Evolutionary conservation across 2,797 vertebrate species (phyloP).

Genomic region (Falco columbarius): DNA sequence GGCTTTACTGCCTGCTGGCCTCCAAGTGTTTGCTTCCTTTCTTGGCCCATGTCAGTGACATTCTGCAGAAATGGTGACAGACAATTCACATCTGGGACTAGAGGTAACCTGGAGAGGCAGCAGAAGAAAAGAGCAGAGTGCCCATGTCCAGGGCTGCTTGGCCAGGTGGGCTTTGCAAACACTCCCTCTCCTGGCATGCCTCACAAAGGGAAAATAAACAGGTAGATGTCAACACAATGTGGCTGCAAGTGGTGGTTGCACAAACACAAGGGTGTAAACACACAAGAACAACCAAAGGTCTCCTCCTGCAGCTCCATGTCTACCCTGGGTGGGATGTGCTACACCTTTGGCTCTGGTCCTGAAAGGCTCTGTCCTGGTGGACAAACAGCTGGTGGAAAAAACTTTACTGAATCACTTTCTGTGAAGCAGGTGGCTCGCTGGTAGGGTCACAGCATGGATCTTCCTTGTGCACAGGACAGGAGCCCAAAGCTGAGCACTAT

Average conservation of each 20-base stretch:
- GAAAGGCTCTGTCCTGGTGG: background rate
- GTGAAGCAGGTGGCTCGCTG: fast-evolving
- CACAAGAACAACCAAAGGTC: background rate
- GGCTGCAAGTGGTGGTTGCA: background rate
- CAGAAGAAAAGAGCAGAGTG: background rate
- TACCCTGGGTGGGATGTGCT: background rate
- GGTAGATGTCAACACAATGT: background rate
- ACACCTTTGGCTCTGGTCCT: background rate
- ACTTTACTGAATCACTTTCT: background rate
- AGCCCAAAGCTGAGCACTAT: background rate
- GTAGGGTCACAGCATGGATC: background rate
- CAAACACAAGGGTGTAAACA: background rate
- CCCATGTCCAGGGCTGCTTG: background rate
- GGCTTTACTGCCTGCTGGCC: background rate
- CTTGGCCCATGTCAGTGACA: background rate
- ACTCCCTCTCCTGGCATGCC: background rate
- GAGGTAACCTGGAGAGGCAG: background rate
- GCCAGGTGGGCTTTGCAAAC: background rate
- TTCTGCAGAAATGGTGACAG: background rate
- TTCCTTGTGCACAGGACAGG: background rate
- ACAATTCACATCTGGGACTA: background rate
- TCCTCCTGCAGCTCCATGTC: background rate
- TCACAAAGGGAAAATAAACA: background rate
- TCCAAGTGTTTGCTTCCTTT: background rate
- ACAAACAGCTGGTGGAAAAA: background rate